Evolutionary conservation across 2,888 invertebrate species (phyloP), one percentile per base, ranked within the genome.

Genomic region (Schizaphis graminum): DNA sequence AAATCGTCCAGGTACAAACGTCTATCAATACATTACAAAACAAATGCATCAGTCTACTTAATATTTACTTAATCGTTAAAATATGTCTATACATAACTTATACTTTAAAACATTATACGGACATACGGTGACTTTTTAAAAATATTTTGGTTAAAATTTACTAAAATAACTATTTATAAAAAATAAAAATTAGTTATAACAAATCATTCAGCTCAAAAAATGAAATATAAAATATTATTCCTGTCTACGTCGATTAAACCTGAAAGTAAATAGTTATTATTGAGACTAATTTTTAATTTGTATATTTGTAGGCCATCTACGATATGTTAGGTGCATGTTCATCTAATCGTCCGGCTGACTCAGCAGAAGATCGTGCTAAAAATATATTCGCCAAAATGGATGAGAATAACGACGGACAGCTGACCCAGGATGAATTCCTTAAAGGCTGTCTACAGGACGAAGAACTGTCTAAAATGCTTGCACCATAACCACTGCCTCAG

Each of bases 301-400:
- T 24, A 77, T 35, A 35, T 77, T 93, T 94, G 88, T 97, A 99
- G 99, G 99, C 99, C 95, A 99, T 99, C 96, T 99, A 99, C 96
- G 99, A 99, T 96, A 99, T 99, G 99, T 97, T 99, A 95, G 99
- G 99, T 94, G 99, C 99, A 95, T 99, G 99, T 96, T 98, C 98
- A 95, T 98, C 98, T 96, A 98, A 98, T 96, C 97, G 98, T 96
- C 98, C 99, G 90, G 98, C 98, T 85, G 99, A 99, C 96, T 98
- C 99, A 44, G 99, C 99, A 56, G 99, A 99, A 96, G 99, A 99
- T 96, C 97, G 99, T 95, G 99, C 99, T 95, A 99, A 99, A 97
- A 99, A 99, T 96, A 99, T 99, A 95, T 99, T 99, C 96, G 99
- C 99, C 95, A 99, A 99, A 96, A 99, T 99, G 99, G 99, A 99